Evolutionary conservation across 2,797 vertebrate species (phyloP), one percentile per base, ranked within the genome.

Genomic region (Spinus olivaceus): DNA sequence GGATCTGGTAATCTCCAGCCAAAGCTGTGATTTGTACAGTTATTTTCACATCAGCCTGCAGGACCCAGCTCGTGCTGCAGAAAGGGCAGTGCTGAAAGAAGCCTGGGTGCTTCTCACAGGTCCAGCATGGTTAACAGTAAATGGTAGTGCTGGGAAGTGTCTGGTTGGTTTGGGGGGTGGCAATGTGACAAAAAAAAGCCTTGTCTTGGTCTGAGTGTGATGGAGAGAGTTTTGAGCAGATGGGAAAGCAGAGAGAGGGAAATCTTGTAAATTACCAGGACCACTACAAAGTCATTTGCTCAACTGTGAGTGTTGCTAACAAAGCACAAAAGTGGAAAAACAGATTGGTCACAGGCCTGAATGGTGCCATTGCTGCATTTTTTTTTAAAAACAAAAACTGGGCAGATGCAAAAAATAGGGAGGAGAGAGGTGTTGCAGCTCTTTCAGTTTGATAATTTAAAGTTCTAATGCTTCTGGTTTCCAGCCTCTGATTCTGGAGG

Each of bases 311-410:
- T 14, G 21, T 53, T 70, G 30, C 10, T 51, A 39, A 60, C 19
- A 5, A 79, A 56, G 21, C 9, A 41, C 4, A 77, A 76, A 81
- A 81, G 12, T 39, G 35, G 9, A 5, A 47, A 70, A 81, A 3
- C 1, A 8, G 8, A 66, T 66, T 61, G 33, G 23, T 54, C 4
- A 2, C 20, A 49, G 32, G 16, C 51, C 46, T 64, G 53, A 85
- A 49, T 0, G 2, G 2, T 70, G 60, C 6, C 21, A 23, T 19
- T 60, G 17, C 28, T 78, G 27, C 1, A 0, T 32, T 20, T 15
- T 82, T 49, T 8, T 28, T n/a, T n/a, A n/a, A 4, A 19, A 77
- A 37, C 12, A 44, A 56, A 81, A 69, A 37, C 9, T 64, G 25
- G 23, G 37, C 8, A 32, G 37, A 51, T 35, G 30, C 1, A 21